These are phyloP conservation scores for Myiotriccus ornatus DNA, from an alignment of 2,797 vertebrate genomes.

Conservation along the genomic window DNA sequence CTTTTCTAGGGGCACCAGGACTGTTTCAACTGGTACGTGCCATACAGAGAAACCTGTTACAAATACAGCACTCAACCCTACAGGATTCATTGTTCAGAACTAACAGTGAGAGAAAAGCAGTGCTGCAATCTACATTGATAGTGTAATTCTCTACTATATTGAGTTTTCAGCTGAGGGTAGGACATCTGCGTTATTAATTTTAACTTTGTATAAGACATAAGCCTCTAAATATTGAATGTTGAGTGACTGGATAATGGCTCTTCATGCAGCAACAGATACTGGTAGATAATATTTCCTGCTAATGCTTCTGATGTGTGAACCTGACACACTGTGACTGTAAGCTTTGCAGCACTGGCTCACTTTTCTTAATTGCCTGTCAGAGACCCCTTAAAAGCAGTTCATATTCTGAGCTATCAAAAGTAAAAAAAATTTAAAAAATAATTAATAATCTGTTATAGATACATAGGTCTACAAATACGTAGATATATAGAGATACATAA, in stretches of 20 bases:
- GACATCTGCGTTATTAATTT: not conserved
- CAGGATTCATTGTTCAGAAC: not conserved
- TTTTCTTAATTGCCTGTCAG: not conserved
- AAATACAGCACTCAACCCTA: not conserved
- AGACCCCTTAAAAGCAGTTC: not conserved
- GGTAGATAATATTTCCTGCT: not conserved
- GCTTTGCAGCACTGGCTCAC: not conserved
- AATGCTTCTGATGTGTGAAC: not conserved
- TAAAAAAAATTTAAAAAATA: not conserved
- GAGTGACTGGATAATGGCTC: not conserved
- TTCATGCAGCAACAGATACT: not conserved
- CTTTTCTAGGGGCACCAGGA: not conserved
- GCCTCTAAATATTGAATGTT: not conserved
- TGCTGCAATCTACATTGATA: accelerated
- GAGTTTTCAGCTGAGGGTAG: not conserved
- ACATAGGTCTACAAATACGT: not conserved
- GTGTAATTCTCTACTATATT: not conserved
- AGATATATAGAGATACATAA: not conserved
- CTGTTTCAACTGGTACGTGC: not conserved
- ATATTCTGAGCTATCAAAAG: not conserved
- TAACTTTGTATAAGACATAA: not conserved
- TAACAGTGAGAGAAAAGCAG: not conserved
- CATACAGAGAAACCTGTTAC: not conserved
- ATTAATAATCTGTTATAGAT: not conserved
- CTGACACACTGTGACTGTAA: accelerated